Conservation (phyloP, 2,888 invertebrate species). For the Drosophila bunnanda region DNA sequence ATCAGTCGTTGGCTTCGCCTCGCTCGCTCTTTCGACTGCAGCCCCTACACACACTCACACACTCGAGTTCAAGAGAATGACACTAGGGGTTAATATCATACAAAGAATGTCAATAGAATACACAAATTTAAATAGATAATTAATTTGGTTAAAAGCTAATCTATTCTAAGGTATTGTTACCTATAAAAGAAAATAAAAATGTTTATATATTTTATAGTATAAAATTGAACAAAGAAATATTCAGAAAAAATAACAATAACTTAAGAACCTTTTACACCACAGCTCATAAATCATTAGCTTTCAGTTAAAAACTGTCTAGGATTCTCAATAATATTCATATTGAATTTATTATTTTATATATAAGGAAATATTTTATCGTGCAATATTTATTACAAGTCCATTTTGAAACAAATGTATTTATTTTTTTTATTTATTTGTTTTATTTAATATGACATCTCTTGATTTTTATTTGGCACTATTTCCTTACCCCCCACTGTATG, state of each 20-base stretch:
- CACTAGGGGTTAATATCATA: background rate
- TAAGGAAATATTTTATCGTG: too few relatives aligned
- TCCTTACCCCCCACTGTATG: slow-evolving; percentile 11
- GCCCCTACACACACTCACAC: slow-evolving; percentile 28
- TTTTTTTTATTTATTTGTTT: too few relatives aligned
- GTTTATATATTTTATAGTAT: background rate
- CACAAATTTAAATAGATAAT: background rate
- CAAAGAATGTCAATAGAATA: slow-evolving; percentile 1
- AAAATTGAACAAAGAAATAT: too few relatives aligned
- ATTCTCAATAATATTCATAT: too few relatives aligned
- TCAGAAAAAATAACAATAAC: too few relatives aligned
- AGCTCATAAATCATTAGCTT: too few relatives aligned
- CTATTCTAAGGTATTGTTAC: background rate
- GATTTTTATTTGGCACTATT: background rate
- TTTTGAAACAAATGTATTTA: too few relatives aligned
- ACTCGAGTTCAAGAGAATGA: slow-evolving; percentile 1
- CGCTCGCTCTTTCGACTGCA: slow-evolving; percentile 58
- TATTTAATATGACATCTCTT: too few relatives aligned
- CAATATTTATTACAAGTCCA: too few relatives aligned
- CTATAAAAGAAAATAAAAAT: background rate
- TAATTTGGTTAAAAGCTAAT: background rate
- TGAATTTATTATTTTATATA: too few relatives aligned
- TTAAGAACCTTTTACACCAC: too few relatives aligned
- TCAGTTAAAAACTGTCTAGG: too few relatives aligned
- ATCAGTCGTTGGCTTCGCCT: slow-evolving; percentile 76